Evolutionary conservation across 2,888 invertebrate genomes (phyloP).

Genomic region (Notocelia uddmanniana): DNA sequence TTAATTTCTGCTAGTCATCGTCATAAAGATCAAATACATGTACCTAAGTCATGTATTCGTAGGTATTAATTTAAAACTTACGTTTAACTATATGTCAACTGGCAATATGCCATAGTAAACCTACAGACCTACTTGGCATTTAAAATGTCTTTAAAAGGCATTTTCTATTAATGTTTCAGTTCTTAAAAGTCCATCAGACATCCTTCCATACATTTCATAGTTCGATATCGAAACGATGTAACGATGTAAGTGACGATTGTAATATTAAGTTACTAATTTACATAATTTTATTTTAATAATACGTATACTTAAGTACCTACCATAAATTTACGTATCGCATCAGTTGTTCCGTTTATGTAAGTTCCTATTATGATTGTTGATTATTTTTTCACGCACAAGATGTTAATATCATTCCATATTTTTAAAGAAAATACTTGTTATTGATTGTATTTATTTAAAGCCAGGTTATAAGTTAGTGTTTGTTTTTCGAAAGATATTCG

Average conservation of each 20-base stretch:
- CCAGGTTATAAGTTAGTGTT: neutral
- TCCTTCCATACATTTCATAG: constrained; percentile 35
- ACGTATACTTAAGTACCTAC: constrained; percentile 19
- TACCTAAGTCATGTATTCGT: neutral
- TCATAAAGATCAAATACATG: neutral
- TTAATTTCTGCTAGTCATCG: constrained; percentile 17
- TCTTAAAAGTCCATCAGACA: constrained; percentile 31
- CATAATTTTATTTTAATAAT: constrained; percentile 43
- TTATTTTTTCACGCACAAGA: constrained; percentile 53
- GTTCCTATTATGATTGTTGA: constrained; percentile 46
- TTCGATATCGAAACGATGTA: constrained; percentile 19
- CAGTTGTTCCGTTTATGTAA: constrained; percentile 39
- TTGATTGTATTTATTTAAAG: constrained; percentile 14
- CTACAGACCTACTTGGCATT: neutral
- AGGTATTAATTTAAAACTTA: neutral
- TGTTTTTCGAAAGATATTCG: neutral
- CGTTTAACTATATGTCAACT: neutral
- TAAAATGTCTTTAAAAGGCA: neutral
- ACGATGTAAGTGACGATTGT: constrained; percentile 30
- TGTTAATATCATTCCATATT: constrained; percentile 1
- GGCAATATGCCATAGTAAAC: neutral
- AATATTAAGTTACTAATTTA: constrained; percentile 41
- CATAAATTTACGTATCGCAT: constrained; percentile 11
- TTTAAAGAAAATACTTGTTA: neutral
- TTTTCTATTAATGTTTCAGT: constrained; percentile 3